Base-by-base conservation (phyloP, 2,797 vertebrate genomes). In the Enteromius afrohamiltoni region DNA sequence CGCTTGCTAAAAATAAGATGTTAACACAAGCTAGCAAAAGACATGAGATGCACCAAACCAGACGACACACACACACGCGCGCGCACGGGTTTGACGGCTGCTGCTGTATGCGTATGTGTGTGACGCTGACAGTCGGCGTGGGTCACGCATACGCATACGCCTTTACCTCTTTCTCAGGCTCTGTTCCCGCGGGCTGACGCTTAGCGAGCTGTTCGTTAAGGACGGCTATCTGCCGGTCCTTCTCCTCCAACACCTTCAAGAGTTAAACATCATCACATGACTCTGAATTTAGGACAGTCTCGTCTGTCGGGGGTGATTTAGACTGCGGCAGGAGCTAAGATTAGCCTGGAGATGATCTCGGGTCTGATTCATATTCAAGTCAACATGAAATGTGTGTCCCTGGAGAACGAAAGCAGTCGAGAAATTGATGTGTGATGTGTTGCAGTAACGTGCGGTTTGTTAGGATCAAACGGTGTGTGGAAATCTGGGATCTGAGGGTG, bases 151-250 rank as follows among this genome's bases (percentile, higher is more conserved):
- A 89, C 55, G 85, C 89, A 91, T 90, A 86, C 87, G 49, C 71
- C 37, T 88, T 95, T 95, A 99, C 98, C 96, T 98, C 96, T 91
- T 97, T 96, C 89, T 97, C 95, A 89, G 93, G 92, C 79, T 93
- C 90, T 85, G 92, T 91, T 90, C 97, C 95, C 92, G 93, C 94
- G 75, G 95, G 93, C 85, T 97, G 96, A 77, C 96, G 93, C 89
- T 96, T 96, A 95, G 88, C 88, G 92, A 97, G 94, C 92, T 98
- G 94, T 76, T 98, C 96, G 92, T 95, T 97, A 90, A 99, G 96
- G 81, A 90, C 91, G 80, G 92, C 89, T 93, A 98, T 96, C 94
- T 97, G 95, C 87, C 93, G 92, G 88, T 99, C 96, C 92, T 97
- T 98, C 91, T 96, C 93, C 89, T 96, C 93, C 94, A 98, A 95